Percentiles rank a stretch among this genome's conserved stretches.
Evolutionary conservation across 1,140 invertebrate species (phyloP).

Genomic region (Myzus persicae): DNA sequence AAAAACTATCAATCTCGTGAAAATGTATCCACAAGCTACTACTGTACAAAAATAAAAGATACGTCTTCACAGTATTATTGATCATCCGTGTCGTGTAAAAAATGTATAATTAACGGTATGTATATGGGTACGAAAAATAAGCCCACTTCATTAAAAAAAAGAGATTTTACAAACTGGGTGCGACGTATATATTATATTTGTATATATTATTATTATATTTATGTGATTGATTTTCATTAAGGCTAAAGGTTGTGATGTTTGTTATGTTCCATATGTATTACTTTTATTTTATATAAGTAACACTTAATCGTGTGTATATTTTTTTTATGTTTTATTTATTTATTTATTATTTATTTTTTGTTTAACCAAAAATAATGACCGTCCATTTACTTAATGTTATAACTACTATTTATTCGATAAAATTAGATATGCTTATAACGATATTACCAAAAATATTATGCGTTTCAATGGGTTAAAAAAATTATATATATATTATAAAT

Average conservation of each 20-base stretch:
- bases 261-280: conserved; percentile 51
- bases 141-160: neutral
- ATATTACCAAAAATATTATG: neutral
- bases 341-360: conserved; percentile 33
- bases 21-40: neutral
- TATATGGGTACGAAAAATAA: neutral
- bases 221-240: conserved; percentile 52
- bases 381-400: conserved; percentile 42
- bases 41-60: neutral
- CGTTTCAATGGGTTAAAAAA: neutral
- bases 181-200: neutral
- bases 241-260: conserved; percentile 58
- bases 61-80: neutral
- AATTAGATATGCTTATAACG: conserved; percentile 38
- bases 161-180: neutral
- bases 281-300: conserved; percentile 26
- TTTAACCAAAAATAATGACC: conserved; percentile 45
- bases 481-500: conserved; percentile 25
- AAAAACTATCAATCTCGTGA: neutral
- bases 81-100: neutral
- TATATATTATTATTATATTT: conserved; percentile 43
- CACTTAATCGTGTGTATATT: conserved; percentile 17
- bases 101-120: neutral
- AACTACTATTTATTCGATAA: conserved; percentile 34
- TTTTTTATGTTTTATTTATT: conserved; percentile 35